A percentile compares a stretch with the other conserved stretches of the same genome.
Conservation (phyloP, 2,888 invertebrate genomes). For the Latrodectus hesperus region DNA sequence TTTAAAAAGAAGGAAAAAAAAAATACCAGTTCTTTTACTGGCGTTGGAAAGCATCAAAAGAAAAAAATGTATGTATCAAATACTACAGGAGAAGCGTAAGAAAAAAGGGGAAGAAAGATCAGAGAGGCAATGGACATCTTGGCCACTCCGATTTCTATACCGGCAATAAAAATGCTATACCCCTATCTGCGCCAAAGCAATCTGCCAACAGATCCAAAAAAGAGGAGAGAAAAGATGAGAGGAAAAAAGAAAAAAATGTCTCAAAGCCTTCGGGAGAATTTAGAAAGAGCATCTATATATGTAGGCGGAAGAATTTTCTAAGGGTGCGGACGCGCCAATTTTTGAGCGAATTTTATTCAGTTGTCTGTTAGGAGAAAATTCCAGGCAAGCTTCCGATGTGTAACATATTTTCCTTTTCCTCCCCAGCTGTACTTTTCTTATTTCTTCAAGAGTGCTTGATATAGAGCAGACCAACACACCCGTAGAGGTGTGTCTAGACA, state of each 20-base stretch:
- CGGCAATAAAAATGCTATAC: conserved; percentile 46
- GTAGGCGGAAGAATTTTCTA: neutral
- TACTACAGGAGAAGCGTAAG: neutral
- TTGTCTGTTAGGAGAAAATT: neutral
- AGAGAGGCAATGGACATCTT: conserved; percentile 9
- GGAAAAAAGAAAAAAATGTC: conserved; percentile 2
- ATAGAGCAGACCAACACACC: neutral
- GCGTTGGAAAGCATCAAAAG: neutral
- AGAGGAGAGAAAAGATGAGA: conserved; percentile 2
- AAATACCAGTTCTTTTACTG: neutral
- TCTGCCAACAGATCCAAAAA: conserved; percentile 25
- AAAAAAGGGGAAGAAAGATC: neutral
- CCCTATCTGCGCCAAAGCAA: conserved; percentile 21
- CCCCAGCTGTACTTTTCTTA: neutral
- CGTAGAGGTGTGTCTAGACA: neutral
- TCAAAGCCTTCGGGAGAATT: neutral
- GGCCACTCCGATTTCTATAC: conserved; percentile 49
- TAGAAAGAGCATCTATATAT: neutral
- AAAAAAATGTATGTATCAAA: neutral
- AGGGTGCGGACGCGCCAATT: conserved; percentile 2
- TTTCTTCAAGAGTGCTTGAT: conserved; percentile 3
- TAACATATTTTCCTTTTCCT: neutral
- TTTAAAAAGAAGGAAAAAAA: too few relatives aligned
- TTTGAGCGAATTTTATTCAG: neutral
- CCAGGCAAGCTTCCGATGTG: neutral